Evolutionary conservation across 2,113 vertebrate species (phyloP).

Genomic region (Myotis brandtii): DNA sequence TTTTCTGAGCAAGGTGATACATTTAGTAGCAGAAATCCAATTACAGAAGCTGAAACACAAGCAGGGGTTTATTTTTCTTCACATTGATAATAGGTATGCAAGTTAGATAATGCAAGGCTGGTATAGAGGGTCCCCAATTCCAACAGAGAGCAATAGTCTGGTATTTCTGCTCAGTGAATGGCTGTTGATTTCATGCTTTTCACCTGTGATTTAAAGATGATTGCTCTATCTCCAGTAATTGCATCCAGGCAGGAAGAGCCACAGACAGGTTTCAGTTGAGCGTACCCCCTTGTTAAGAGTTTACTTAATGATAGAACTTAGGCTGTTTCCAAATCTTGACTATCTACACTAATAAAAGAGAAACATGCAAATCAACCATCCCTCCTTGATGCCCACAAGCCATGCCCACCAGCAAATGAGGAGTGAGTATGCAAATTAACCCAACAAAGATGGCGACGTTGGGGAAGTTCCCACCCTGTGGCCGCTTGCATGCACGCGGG

Average conservation of each 20-base stretch:
- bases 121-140: background rate
- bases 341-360: no score
- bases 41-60: background rate
- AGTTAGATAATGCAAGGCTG: background rate
- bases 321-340: no score
- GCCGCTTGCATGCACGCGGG: no score
- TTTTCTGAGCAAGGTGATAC: background rate
- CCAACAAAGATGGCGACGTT: no score
- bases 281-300: background rate
- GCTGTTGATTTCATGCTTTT: background rate
- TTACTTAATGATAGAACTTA: background rate
- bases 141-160: background rate
- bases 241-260: background rate
- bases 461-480: no score
- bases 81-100: background rate
- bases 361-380: no score
- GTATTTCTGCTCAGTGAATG: background rate
- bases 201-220: conserved; percentile 7
- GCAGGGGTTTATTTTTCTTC: background rate
- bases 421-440: no score
- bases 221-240: background rate
- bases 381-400: no score
- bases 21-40: background rate
- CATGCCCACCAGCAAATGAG: no score
- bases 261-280: background rate